phyloP scores from a whole-genome alignment of 2,113 vertebrate species.

The Setophaga petechia region DNA sequence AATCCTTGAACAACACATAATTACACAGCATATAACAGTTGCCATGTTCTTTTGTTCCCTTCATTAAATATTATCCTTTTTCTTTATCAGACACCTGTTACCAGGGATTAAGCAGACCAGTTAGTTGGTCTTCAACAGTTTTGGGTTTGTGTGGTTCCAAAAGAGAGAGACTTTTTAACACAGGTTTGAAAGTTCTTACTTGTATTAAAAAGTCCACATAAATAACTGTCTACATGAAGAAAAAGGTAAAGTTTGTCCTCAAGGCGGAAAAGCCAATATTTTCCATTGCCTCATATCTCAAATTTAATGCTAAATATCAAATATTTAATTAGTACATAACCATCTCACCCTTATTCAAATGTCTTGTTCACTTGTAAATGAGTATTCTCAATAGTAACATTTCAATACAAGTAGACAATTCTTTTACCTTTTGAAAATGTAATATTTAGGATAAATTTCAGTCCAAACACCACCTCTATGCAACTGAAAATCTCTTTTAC shows the following conservation, averaged over 20 bases:
- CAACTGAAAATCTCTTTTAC: background rate
- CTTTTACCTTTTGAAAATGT: background rate
- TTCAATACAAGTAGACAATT: background rate
- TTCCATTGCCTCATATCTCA: background rate
- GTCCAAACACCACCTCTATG: background rate
- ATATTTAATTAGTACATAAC: background rate
- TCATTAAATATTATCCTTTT: background rate
- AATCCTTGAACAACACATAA: background rate
- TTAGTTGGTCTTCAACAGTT: background rate
- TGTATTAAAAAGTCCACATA: background rate
- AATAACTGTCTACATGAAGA: conserved; percentile 52
- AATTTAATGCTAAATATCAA: background rate
- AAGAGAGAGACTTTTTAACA: background rate
- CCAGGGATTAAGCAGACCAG: background rate
- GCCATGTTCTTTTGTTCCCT: background rate
- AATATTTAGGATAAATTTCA: background rate
- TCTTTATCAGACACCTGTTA: background rate
- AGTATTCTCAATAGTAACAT: background rate
- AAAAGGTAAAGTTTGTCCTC: conserved; percentile 45
- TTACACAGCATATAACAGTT: background rate
- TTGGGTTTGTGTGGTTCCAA: background rate
- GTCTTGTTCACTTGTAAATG: background rate
- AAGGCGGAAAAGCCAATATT: conserved; percentile 66
- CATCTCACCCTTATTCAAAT: background rate
- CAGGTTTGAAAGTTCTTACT: background rate